phyloP scores from a whole-genome alignment of 1,140 invertebrate species.

The Lepidotrigona ventralis region DNA sequence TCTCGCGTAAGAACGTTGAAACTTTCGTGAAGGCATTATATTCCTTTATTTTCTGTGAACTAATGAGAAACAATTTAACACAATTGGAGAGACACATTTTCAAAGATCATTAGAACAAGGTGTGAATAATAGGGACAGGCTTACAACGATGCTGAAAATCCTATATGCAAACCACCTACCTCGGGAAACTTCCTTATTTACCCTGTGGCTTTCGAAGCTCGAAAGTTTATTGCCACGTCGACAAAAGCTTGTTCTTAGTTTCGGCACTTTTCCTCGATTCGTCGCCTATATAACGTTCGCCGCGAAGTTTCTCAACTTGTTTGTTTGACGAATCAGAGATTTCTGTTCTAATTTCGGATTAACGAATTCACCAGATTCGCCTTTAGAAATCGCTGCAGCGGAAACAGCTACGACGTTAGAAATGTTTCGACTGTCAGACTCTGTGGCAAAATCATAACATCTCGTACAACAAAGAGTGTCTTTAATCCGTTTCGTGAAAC shows the following conservation, averaged over 20 bases:
- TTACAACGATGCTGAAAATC: neutral
- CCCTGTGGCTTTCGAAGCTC: neutral
- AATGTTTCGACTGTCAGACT: neutral
- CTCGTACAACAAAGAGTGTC: too few species aligned
- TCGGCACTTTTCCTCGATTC: neutral
- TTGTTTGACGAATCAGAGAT: neutral
- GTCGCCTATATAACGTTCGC: neutral
- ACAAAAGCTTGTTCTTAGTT: neutral
- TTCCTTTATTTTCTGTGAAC: neutral
- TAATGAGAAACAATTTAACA: neutral
- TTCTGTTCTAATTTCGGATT: neutral
- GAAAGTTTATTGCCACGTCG: conserved; percentile 6
- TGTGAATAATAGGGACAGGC: neutral
- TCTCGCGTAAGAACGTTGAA: too few species aligned
- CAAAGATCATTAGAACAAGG: neutral
- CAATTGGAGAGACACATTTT: neutral
- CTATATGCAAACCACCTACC: neutral
- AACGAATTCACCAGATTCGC: neutral
- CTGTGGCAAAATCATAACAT: too few species aligned
- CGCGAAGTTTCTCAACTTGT: neutral
- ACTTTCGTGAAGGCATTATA: too few species aligned
- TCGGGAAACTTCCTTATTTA: conserved; percentile 1
- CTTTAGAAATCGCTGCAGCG: neutral
- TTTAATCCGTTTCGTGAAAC: neutral
- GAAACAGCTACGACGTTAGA: neutral